Conservation (phyloP, 1,140 invertebrate species). For the Dendroctonus ponderosae region DNA sequence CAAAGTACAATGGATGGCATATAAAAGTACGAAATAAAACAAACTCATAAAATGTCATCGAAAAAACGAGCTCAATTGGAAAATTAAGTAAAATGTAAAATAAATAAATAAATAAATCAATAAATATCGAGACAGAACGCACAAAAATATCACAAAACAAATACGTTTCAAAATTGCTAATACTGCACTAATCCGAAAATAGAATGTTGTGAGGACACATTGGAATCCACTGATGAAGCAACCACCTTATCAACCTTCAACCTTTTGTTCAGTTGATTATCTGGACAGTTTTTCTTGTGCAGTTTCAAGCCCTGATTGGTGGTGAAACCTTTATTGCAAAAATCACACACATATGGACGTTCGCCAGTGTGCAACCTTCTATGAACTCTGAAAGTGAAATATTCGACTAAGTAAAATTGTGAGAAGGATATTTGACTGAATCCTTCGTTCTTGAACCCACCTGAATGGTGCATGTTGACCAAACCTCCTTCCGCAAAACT, state of each 20-base stretch:
- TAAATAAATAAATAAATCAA: too few species aligned
- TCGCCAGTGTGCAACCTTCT: conserved; percentile 43
- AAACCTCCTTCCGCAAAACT: conserved; percentile 60
- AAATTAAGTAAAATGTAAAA: too few species aligned
- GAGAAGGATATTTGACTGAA: not conserved
- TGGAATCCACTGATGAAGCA: not conserved
- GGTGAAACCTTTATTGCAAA: conserved; percentile 47
- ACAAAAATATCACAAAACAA: conserved; percentile 1
- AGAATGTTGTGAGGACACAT: not conserved
- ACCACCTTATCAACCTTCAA: conserved; percentile 19
- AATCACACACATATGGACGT: conserved; percentile 44
- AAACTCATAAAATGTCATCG: too few species aligned
- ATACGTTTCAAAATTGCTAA: conserved; percentile 1
- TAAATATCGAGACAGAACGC: too few species aligned
- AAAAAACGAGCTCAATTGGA: too few species aligned
- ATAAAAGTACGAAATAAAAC: too few species aligned
- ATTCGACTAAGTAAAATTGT: not conserved
- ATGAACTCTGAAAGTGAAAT: conserved; percentile 13
- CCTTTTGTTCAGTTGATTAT: conserved; percentile 30
- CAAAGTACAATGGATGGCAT: too few species aligned
- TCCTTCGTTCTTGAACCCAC: conserved; percentile 15
- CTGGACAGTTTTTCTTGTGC: conserved; percentile 36
- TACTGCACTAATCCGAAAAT: not conserved
- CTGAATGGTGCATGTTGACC: conserved; percentile 52
- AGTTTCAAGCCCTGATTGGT: conserved; percentile 37